Percentiles rank a stretch among this genome's conserved stretches.
Conservation (phyloP, 2,797 vertebrate genomes). For the Pseudochromis fuscus region DNA sequence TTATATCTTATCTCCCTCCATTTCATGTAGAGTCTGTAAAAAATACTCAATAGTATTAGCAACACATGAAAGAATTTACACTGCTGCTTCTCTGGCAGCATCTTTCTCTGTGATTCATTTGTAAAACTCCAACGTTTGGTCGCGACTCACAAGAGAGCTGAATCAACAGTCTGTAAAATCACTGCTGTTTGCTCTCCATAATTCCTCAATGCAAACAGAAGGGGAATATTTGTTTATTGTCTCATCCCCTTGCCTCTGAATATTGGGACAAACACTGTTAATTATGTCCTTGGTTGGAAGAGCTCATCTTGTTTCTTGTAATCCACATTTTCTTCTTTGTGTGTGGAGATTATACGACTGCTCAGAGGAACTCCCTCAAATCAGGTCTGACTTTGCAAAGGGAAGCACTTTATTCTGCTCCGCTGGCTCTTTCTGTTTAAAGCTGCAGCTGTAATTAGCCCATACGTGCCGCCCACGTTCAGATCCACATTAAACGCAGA, state of each 20-base stretch:
- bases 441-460: constrained; percentile 82
- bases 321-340: constrained; percentile 19
- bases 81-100: neutral
- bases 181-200: constrained; percentile 23
- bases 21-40: too few species aligned
- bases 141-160: constrained; percentile 9
- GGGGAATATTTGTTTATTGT: constrained; percentile 37
- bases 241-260: constrained; percentile 27
- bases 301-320: constrained; percentile 27
- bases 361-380: constrained; percentile 31
- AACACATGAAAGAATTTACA: too few species aligned
- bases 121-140: constrained; percentile 13
- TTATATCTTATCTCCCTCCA: too few species aligned
- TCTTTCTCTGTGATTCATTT: constrained; percentile 6
- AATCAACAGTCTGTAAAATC: constrained; percentile 48
- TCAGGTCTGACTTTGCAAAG: constrained; percentile 65
- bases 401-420: constrained; percentile 74
- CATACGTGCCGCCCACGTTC: constrained; percentile 71
- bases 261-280: constrained; percentile 40
- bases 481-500: constrained; percentile 73
- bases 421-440: constrained; percentile 63
- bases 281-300: constrained; percentile 48
- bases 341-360: neutral
- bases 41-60: too few species aligned
- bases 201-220: constrained; percentile 20